A percentile compares a stretch with the other conserved stretches of the same genome.
Evolutionary conservation across 2,797 vertebrate species (phyloP).

Genomic region (Acrossocheilus fasciatus): DNA sequence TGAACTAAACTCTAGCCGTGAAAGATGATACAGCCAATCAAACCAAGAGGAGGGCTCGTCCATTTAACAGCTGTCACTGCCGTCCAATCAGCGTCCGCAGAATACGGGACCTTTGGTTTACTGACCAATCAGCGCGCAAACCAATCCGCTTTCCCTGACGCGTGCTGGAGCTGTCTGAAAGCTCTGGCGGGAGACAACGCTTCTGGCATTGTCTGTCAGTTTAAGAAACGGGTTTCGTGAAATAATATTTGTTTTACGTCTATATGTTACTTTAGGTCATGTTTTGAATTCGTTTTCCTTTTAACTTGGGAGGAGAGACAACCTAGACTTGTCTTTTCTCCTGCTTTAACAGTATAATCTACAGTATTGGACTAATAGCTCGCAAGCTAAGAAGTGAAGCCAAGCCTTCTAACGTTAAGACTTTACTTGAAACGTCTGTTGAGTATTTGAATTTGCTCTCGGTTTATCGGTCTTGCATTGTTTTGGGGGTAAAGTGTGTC

Average conservation of each 20-base stretch:
- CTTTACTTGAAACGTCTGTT: not conserved
- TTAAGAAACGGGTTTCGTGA: not conserved
- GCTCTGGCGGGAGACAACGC: constrained; percentile 63
- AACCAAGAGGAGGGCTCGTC: not conserved
- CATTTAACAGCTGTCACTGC: not conserved
- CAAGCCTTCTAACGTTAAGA: not conserved
- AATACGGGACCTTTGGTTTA: too few relatives aligned
- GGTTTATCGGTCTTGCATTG: too few relatives aligned
- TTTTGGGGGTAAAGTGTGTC: not conserved
- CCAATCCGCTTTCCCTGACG: constrained; percentile 31
- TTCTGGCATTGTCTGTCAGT: not conserved
- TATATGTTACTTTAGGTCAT: not conserved
- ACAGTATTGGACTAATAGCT: not conserved
- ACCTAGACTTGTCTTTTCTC: too few relatives aligned
- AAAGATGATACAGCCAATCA: not conserved
- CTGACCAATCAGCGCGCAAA: constrained; percentile 52
- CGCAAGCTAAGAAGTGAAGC: constrained; percentile 27
- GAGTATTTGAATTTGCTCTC: not conserved
- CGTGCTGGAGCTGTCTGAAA: constrained; percentile 52
- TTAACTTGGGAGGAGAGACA: constrained; percentile 11
- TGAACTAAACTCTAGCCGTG: not conserved
- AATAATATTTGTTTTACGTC: constrained; percentile 1
- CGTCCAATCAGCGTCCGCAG: constrained; percentile 47
- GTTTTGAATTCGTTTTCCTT: not conserved
- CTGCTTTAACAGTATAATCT: constrained; percentile 9